phyloP scores from a whole-genome alignment of 1,140 invertebrate species.

The Venturia canescens region DNA sequence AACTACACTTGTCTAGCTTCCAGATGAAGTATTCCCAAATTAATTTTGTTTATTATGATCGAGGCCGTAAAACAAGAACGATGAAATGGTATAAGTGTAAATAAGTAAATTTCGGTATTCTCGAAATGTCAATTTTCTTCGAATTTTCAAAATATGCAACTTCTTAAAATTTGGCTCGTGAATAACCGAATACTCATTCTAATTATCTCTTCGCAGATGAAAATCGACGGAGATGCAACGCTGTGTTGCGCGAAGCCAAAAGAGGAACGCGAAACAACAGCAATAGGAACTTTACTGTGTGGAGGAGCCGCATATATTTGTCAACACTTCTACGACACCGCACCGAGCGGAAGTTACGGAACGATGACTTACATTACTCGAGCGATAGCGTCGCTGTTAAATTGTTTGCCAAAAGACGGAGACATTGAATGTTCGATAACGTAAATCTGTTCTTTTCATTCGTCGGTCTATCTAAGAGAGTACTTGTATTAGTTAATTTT shows the following conservation, averaged over 20 bases:
- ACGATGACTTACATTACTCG: slow-evolving; percentile 98
- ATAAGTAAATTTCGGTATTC: too few species aligned
- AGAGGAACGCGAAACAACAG: slow-evolving; percentile 79
- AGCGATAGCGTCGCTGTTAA: slow-evolving; percentile 86
- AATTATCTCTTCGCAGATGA: slow-evolving; percentile 80
- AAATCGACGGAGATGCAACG: slow-evolving; percentile 92
- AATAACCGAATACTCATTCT: neutral
- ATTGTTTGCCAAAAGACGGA: slow-evolving; percentile 85
- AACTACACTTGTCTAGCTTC: too few species aligned
- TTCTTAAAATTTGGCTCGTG: neutral
- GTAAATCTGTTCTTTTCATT: slow-evolving; percentile 45
- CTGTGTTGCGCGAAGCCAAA: slow-evolving; percentile 91
- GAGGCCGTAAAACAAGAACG: too few species aligned
- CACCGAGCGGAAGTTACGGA: slow-evolving; percentile 96
- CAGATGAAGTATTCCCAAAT: too few species aligned
- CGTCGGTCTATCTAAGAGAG: neutral
- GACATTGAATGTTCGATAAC: slow-evolving; percentile 88
- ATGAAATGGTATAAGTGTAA: too few species aligned
- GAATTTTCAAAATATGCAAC: too few species aligned
- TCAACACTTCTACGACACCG: slow-evolving; percentile 98
- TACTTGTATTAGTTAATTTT: neutral
- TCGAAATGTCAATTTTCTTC: too few species aligned
- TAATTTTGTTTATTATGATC: too few species aligned
- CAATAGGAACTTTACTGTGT: slow-evolving; percentile 85
- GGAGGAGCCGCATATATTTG: slow-evolving; percentile 96